A percentile compares a stretch with the other conserved stretches of the same genome.
Evolutionary conservation across 30 jellyfish, hydroid and myxozoan species (phyloP).

Genomic region (Aurelia aurita): DNA sequence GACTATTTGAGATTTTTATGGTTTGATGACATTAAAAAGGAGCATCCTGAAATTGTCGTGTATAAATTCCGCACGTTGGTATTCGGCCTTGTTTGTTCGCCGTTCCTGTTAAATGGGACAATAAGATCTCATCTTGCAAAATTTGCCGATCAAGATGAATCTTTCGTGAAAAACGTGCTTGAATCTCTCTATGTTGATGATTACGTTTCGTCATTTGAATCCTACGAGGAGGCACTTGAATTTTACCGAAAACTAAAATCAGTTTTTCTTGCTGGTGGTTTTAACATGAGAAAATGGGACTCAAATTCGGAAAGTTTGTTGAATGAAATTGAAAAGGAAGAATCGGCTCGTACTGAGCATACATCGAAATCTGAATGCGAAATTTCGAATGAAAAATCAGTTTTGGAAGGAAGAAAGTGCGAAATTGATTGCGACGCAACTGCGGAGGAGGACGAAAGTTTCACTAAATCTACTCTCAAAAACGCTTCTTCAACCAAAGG

Average conservation of each 20-base stretch:
- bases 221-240: neutral
- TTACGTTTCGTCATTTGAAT: neutral
- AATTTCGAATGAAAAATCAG: too few relatives aligned
- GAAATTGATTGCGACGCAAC: too few relatives aligned
- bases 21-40: neutral
- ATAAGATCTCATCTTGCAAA: neutral
- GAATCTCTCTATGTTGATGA: neutral
- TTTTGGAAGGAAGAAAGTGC: too few relatives aligned
- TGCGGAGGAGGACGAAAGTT: too few relatives aligned
- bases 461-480: too few relatives aligned
- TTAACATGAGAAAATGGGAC: constrained; percentile 1
- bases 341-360: neutral
- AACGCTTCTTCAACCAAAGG: too few relatives aligned
- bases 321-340: neutral
- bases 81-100: neutral
- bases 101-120: neutral
- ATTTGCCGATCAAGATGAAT: neutral
- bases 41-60: neutral
- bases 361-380: neutral
- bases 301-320: neutral
- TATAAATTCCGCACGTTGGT: neutral
- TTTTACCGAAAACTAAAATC: neutral
- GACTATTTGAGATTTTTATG: too few relatives aligned
- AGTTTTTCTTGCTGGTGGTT: neutral
- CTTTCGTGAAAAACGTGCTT: neutral